Evolutionary conservation across 2,888 invertebrate species (phyloP), one percentile per base, ranked within the genome.

Genomic region (Chrysolina haemoptera): DNA sequence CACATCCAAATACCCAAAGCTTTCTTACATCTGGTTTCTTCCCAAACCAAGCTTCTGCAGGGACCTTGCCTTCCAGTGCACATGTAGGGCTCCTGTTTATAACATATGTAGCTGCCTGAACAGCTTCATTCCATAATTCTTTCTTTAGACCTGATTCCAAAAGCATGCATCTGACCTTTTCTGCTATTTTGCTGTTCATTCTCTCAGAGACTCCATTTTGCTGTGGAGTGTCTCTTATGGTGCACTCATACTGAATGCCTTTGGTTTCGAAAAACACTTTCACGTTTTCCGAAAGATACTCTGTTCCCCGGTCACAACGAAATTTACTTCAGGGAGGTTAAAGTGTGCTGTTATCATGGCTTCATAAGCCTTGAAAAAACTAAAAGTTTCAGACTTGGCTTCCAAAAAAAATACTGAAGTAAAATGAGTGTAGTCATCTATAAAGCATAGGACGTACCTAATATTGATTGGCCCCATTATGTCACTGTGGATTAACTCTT

Each of bases 131-230:
- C 65, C 65, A 65, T 18, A 65, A 16, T 27, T 46, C 14, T 46
- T 65, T 46, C 18, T 65, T 27, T 20, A 43, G 20, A n/a, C n/a
- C n/a, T n/a, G n/a, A n/a, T n/a, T n/a, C n/a, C n/a, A n/a, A n/a
- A 46, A 65, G 16, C 65, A 65, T 65, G 27, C 27, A 65, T 14
- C 65, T 40, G n/a, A 14, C 65, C 22, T 65, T 65, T 46, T 65
- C 20, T 65, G 48, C 20, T n/a, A 64, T 16, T 40, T 35, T 63
- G 27, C 63, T 22, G n/a, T 63, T 63, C 16, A 63, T 63, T 41
- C 40, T 14, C 14, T 43, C 64, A 14, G 64, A 41, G 18, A 22
- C 20, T 20, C 64, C 64, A 14, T 64, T 64, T 22, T 64, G 12
- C 27, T 64, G 22, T 16, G 41, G 46, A 41, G 64, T 64, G 41